Base-by-base conservation (phyloP, 2,113 vertebrate species). In the Synchiropus splendidus region DNA sequence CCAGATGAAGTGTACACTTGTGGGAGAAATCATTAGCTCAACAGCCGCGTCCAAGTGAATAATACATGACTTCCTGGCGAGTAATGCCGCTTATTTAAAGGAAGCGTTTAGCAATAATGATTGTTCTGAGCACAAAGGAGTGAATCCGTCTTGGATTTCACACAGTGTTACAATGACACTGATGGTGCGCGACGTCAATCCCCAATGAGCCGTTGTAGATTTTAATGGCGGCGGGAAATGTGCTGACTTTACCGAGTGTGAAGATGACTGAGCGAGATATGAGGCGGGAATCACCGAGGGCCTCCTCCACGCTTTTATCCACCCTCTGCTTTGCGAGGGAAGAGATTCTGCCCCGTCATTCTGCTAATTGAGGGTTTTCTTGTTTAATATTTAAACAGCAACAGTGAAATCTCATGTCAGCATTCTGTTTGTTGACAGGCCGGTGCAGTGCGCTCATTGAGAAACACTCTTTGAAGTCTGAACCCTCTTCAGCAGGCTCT, bases 201-300 rank as follows among this genome's bases (percentile, higher is more conserved):
- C 67, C 57, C 59, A 69, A 79, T 77, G 80, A 80, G 72, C 70
- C 77, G 31, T 74, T 36, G 53, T 42, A 27, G 41, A 65, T 70
- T 71, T 67, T 74, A 74, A 79, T 61, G 63, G 68, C 51, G 54
- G 67, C 53, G 35, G 21, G 66, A 69, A 80, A 79, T 72, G 73
- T 77, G 80, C 77, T 74, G 77, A 79, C 70, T 79, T 78, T 75
- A 78, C 71, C 17, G 69, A 37, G 74, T 74, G 77, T 82, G 80
- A 80, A 74, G 75, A 82, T 80, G 80, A 82, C 74, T 72, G 77
- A 77, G 67, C 55, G 39, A 61, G 69, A 72, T 79, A 72, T 48
- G 73, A 68, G 64, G 62, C 56, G n/a, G 48, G 60, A 56, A 48
- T 46, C 61, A 55, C 59, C 0, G 36, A 74, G 67, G 60, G 42